Evolutionary conservation across 2,797 vertebrate species (phyloP).

Genomic region (Crocidura indochinensis): DNA sequence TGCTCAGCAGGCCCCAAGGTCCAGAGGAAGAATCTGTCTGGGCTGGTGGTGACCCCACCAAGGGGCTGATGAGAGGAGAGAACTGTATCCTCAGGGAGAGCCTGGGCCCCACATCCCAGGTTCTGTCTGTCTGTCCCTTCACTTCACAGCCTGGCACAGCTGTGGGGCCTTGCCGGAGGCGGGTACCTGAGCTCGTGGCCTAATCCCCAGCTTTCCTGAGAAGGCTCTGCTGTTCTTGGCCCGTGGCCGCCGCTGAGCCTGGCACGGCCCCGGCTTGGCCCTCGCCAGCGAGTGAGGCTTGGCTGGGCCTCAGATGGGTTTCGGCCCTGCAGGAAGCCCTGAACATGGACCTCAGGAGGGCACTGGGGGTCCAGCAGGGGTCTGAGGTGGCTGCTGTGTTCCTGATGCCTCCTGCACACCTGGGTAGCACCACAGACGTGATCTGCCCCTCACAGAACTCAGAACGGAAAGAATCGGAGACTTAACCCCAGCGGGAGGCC

Average conservation of each 20-base stretch:
- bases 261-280: conserved; percentile 77
- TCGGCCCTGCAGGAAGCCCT: conserved; percentile 50
- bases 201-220: conserved; percentile 87
- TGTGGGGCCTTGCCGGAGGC: conserved; percentile 19
- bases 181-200: conserved; percentile 61
- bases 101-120: neutral
- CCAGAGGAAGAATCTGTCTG: too few species aligned
- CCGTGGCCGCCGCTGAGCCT: conserved; percentile 75
- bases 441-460: neutral
- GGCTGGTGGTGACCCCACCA: too few species aligned
- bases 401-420: neutral
- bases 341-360: neutral
- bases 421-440: neutral
- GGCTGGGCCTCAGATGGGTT: conserved; percentile 35
- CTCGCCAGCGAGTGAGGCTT: conserved; percentile 63
- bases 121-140: neutral
- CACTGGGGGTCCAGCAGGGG: neutral
- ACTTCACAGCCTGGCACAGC: conserved; percentile 9
- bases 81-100: neutral
- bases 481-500: too few species aligned
- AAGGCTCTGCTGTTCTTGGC: conserved; percentile 84
- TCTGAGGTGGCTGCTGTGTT: neutral
- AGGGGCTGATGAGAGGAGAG: too few species aligned
- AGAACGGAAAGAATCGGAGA: neutral
- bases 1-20: too few species aligned